phyloP scores from a whole-genome alignment of 1,140 invertebrate genomes.

The Macrocentrus cingulum region DNA sequence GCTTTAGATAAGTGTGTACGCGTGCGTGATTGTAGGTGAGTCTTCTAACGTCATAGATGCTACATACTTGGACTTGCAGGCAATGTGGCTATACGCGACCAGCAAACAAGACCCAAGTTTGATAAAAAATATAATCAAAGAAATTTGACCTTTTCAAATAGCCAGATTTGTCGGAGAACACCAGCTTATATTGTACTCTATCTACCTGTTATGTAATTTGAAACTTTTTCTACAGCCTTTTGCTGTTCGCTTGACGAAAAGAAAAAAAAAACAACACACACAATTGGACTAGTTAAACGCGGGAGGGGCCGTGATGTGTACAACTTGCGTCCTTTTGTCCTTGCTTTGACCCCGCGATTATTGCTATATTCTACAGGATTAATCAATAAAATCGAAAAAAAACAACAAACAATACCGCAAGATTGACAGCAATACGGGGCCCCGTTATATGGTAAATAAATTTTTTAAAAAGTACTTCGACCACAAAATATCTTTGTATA shows the following conservation, averaged over 20 bases:
- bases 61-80: constrained; percentile 6
- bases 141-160: too few species aligned
- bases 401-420: not conserved
- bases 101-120: constrained; percentile 1
- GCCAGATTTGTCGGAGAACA: too few species aligned
- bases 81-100: not conserved
- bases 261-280: not conserved
- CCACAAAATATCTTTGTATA: constrained; percentile 57
- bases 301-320: constrained; percentile 11
- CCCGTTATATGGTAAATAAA: not conserved
- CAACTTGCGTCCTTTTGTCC: constrained; percentile 14
- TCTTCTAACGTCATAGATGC: constrained; percentile 14
- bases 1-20: constrained; percentile 13
- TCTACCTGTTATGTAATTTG: too few species aligned
- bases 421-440: not conserved
- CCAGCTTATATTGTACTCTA: too few species aligned
- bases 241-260: not conserved
- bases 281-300: constrained; percentile 16
- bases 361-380: not conserved
- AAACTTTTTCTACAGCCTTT: not conserved
- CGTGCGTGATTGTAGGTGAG: constrained; percentile 17
- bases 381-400: constrained; percentile 19
- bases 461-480: too few species aligned
- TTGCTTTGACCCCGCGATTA: constrained; percentile 18
- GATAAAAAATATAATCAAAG: not conserved